phyloP scores from a whole-genome alignment of 2,797 vertebrate species.

The Cercopithecus diana region DNA sequence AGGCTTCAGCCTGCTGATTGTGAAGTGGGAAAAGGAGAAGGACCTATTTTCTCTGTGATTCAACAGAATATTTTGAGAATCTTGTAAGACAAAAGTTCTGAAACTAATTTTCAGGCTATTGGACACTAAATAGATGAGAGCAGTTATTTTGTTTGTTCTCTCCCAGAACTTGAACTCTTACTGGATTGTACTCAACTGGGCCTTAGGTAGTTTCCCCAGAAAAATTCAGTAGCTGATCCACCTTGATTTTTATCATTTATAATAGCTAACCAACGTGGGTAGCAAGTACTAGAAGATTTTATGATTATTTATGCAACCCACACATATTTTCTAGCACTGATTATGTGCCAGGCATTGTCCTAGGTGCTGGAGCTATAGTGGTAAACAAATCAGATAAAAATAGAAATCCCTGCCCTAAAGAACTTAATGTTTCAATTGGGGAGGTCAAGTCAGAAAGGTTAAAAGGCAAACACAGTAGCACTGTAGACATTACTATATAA shows the following conservation, averaged over 20 bases:
- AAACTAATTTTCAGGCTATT: background rate
- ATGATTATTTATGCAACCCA: background rate
- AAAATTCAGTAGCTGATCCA: background rate
- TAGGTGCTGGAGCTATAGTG: background rate
- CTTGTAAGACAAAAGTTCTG: background rate
- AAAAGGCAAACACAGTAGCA: background rate
- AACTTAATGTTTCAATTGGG: background rate
- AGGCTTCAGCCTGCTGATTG: background rate
- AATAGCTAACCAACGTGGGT: background rate
- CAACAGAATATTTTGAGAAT: background rate
- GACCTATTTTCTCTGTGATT: background rate
- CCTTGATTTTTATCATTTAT: background rate
- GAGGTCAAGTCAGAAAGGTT: background rate
- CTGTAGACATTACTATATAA: background rate
- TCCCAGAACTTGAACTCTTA: background rate
- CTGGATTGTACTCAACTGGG: background rate
- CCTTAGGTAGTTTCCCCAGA: conserved; percentile 7
- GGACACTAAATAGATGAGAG: background rate
- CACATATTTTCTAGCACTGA: background rate
- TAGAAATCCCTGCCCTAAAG: background rate
- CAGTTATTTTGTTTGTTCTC: background rate
- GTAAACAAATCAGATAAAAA: conserved; percentile 4
- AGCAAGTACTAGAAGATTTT: background rate
- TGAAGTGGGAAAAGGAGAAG: background rate
- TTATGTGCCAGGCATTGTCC: background rate